Percentiles rank a stretch among this genome's conserved stretches.
Evolutionary conservation across 2,113 vertebrate species (phyloP).

Genomic region (Onychorhynchus coronatus): DNA sequence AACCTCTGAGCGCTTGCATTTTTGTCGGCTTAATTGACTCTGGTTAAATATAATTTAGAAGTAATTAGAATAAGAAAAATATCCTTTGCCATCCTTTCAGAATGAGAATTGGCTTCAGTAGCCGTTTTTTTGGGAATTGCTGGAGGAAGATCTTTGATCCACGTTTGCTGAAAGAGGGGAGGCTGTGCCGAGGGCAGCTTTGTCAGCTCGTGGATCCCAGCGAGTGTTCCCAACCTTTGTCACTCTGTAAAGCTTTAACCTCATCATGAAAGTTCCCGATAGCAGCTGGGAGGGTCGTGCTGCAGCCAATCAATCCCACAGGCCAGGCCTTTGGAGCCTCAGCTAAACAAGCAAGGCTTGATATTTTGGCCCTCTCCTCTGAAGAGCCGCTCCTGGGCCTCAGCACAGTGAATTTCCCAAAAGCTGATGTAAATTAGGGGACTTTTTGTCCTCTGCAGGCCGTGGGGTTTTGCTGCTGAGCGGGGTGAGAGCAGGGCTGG

Average conservation of each 20-base stretch:
- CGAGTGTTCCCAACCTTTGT: constrained; percentile 53
- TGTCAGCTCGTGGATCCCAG: background rate
- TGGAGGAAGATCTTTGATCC: background rate
- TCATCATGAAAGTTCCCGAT: constrained; percentile 28
- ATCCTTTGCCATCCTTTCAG: background rate
- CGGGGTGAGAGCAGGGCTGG: background rate
- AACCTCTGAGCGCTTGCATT: background rate
- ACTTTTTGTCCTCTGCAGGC: background rate
- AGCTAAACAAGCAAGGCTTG: background rate
- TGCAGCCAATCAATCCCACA: constrained; percentile 21
- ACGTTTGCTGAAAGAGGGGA: background rate
- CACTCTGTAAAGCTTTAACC: constrained; percentile 62
- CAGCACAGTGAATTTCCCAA: background rate
- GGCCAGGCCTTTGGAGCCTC: background rate
- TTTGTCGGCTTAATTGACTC: background rate
- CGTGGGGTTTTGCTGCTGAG: background rate
- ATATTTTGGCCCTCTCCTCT: background rate
- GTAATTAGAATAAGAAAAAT: background rate
- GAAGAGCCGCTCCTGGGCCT: background rate
- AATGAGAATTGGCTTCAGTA: accelerated
- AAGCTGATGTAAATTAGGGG: background rate
- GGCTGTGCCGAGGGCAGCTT: background rate
- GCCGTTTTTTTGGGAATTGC: background rate
- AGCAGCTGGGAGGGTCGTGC: constrained; percentile 30
- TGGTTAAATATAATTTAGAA: background rate